phyloP scores from a whole-genome alignment of 2,113 vertebrate genomes.

The Sebastes fasciatus region DNA sequence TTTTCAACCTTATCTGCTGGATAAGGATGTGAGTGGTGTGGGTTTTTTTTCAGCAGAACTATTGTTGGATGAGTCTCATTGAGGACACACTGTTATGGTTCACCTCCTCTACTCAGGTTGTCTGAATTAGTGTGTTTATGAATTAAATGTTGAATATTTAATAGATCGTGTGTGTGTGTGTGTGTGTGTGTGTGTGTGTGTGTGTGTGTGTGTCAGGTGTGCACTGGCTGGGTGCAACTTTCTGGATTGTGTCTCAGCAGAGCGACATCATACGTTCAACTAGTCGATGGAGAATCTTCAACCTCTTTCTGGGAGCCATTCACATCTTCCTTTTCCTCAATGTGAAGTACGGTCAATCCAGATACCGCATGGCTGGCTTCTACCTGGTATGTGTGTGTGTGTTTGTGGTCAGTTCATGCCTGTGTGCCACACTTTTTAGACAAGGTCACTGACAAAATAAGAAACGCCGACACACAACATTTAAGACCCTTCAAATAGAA shows the following conservation, averaged over 20 bases:
- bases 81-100: not conserved
- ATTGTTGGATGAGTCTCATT: not conserved
- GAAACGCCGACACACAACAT: not conserved
- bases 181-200: conserved; percentile 52
- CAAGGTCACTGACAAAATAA: not conserved
- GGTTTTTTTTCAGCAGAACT: not conserved
- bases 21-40: not conserved
- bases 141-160: not conserved
- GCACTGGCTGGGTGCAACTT: conserved; percentile 89
- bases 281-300: conserved; percentile 86
- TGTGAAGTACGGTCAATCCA: conserved; percentile 85
- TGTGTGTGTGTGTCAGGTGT: conserved; percentile 76
- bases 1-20: not conserved
- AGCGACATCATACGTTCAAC: conserved; percentile 84
- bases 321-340: conserved; percentile 89
- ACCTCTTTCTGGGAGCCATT: conserved; percentile 85
- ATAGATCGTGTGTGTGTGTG: conserved; percentile 46
- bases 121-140: not conserved
- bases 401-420: not conserved
- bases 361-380: conserved; percentile 83
- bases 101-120: not conserved
- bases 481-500: not conserved
- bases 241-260: conserved; percentile 91
- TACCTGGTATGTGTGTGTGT: conserved; percentile 81
- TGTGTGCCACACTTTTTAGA: not conserved